phyloP scores from a whole-genome alignment of 2,113 vertebrate species.

The Camarhynchus parvulus region DNA sequence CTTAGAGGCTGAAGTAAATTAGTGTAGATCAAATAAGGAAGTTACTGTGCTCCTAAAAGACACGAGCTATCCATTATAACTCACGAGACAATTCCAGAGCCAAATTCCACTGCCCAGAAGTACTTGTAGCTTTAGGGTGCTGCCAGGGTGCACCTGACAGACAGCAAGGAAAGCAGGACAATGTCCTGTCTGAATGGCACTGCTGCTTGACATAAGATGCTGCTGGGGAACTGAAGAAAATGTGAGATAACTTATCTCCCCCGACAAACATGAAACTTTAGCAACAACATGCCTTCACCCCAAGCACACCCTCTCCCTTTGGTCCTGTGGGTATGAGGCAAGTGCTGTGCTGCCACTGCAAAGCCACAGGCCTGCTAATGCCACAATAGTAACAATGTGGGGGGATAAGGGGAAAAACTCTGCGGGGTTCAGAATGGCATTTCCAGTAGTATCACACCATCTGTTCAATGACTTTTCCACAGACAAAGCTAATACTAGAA shows the following conservation, averaged over 20 bases:
- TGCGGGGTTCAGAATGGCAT: background rate
- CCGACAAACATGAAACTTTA: background rate
- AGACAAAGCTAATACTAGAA: background rate
- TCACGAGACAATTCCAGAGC: background rate
- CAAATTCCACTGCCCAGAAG: background rate
- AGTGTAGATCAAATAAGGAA: background rate
- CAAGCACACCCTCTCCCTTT: background rate
- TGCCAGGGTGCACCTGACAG: background rate
- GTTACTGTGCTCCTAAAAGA: background rate
- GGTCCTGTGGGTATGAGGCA: background rate
- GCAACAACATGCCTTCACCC: background rate
- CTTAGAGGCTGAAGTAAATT: background rate
- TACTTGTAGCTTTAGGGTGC: background rate
- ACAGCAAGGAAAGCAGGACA: background rate
- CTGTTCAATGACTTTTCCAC: background rate
- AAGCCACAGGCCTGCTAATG: background rate
- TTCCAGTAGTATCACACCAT: background rate
- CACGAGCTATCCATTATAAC: background rate
- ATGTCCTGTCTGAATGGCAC: background rate
- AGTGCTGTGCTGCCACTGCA: background rate
- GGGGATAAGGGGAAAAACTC: background rate
- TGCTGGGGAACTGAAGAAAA: background rate
- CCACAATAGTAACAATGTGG: background rate
- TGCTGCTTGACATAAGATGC: background rate
- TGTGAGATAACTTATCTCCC: background rate